Evolutionary conservation across 1,140 invertebrate genomes (phyloP).

Genomic region (Formica exsecta): DNA sequence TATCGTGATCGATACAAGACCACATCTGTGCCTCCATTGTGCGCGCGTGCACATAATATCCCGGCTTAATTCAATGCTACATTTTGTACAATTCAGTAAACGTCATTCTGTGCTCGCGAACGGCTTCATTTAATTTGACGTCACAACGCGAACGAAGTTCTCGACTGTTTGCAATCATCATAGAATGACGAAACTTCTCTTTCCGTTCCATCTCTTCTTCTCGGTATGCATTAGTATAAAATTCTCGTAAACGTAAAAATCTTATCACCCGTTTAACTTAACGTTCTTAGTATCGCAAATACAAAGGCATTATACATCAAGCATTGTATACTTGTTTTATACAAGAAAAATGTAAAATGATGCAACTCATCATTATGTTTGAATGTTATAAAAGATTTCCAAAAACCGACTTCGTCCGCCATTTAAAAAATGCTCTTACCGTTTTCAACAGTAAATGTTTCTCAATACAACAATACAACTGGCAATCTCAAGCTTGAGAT

Average conservation of each 20-base stretch:
- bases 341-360: conserved; percentile 44
- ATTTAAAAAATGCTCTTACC: conserved; percentile 45
- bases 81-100: conserved; percentile 75
- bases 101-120: conserved; percentile 34
- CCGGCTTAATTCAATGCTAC: conserved; percentile 50
- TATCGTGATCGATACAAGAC: conserved; percentile 18
- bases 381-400: conserved; percentile 64
- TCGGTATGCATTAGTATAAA: conserved; percentile 20
- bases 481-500: not conserved
- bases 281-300: conserved; percentile 24
- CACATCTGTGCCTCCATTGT: conserved; percentile 28
- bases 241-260: conserved; percentile 37
- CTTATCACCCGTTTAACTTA: not conserved
- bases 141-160: not conserved
- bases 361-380: conserved; percentile 35
- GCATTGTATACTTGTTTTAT: not conserved
- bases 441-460: conserved; percentile 25
- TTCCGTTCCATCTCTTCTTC: not conserved
- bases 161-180: not conserved
- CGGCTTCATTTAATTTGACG: not conserved
- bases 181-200: not conserved
- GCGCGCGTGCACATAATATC: conserved; percentile 45
- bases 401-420: conserved; percentile 33
- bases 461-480: conserved; percentile 8
- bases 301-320: conserved; percentile 14